These are phyloP conservation scores for Andrena flavipes DNA, from an alignment of 2,888 invertebrate species.

Conservation along the genomic window DNA sequence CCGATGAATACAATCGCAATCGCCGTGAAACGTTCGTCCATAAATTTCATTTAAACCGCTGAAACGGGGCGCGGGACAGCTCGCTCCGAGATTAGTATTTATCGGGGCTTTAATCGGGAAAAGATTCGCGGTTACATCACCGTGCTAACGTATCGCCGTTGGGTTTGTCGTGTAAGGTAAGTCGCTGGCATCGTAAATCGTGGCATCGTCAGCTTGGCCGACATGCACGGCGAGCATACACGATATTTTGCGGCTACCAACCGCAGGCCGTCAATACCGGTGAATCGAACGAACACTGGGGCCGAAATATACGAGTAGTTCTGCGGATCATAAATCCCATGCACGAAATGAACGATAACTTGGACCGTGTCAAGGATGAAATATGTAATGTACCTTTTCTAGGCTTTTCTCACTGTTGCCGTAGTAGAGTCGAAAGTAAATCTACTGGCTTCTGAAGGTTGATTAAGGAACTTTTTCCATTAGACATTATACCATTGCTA, in stretches of 20 bases:
- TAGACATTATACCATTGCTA: no score
- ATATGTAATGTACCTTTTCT: neutral
- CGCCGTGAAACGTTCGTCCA: no score
- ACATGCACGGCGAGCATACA: neutral
- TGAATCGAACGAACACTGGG: conserved; percentile 16
- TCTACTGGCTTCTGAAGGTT: neutral
- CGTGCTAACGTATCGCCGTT: neutral
- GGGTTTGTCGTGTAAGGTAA: neutral
- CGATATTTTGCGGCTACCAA: conserved; percentile 12
- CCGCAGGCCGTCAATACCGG: conserved; percentile 16
- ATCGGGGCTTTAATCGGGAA: conserved; percentile 15
- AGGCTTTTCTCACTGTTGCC: neutral
- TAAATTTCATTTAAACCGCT: neutral
- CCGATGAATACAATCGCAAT: no score
- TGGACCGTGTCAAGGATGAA: neutral
- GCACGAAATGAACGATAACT: neutral
- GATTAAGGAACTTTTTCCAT: neutral
- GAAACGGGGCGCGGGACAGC: neutral
- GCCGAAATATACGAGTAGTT: conserved; percentile 7
- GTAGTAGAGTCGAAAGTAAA: neutral
- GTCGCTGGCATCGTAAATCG: neutral
- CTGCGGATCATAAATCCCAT: conserved; percentile 17
- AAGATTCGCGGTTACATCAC: neutral
- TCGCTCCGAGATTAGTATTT: conserved; percentile 12
- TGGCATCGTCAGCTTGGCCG: neutral